Evolutionary conservation across 2,888 invertebrate genomes (phyloP).

Genomic region (Dioctria rufipes): DNA sequence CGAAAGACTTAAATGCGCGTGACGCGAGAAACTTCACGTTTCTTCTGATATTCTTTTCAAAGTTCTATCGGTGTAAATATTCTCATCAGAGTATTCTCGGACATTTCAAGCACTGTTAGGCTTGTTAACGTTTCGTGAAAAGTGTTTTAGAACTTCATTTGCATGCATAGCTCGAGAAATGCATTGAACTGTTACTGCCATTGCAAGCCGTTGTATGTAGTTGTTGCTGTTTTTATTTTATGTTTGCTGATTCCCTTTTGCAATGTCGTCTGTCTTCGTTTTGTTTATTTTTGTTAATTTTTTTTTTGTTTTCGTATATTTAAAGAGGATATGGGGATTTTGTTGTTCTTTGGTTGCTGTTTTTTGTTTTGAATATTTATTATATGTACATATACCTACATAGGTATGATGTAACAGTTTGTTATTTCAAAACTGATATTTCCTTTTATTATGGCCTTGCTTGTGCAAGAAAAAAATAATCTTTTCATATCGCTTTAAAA

Average conservation of each 20-base stretch:
- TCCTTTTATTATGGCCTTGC: no score
- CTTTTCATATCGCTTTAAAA: no score
- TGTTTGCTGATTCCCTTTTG: no score
- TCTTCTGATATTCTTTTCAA: neutral
- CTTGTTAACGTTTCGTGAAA: constrained; percentile 41
- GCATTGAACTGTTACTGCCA: constrained; percentile 14
- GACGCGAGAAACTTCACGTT: constrained; percentile 53
- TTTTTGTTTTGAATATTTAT: neutral
- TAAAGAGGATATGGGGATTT: no score
- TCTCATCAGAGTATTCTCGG: constrained; percentile 24
- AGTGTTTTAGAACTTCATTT: constrained; percentile 39
- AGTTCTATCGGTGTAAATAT: neutral
- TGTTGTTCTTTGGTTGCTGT: neutral
- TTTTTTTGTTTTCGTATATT: no score
- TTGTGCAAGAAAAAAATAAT: no score
- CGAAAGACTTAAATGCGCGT: constrained; percentile 58
- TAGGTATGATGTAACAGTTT: no score
- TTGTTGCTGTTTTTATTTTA: neutral
- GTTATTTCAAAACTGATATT: no score
- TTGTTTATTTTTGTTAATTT: neutral
- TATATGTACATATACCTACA: no score
- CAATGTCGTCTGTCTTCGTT: no score
- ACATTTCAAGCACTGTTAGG: constrained; percentile 39
- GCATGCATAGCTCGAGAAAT: constrained; percentile 40
- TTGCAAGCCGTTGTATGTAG: neutral